Percentiles rank a stretch among this genome's conserved stretches.
phyloP scores from a whole-genome alignment of 2,888 invertebrate genomes.

The Lomographa bimaculata region DNA sequence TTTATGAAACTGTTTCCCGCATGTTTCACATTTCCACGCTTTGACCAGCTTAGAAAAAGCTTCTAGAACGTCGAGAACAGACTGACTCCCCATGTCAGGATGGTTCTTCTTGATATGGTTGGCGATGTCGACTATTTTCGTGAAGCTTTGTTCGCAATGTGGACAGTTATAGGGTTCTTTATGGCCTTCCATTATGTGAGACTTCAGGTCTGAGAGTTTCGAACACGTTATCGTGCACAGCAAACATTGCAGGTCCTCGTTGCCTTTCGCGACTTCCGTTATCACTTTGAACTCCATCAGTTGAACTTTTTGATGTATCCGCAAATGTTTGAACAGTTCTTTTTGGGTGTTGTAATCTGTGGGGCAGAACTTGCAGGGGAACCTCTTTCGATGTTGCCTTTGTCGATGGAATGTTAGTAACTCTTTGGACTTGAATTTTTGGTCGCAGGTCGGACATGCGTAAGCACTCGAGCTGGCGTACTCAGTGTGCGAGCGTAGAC shows the following conservation, averaged over 20 bases:
- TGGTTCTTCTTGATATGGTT: slow-evolving; percentile 68
- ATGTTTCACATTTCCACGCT: slow-evolving; percentile 79
- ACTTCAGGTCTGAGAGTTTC: slow-evolving; percentile 65
- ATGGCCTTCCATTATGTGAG: slow-evolving; percentile 72
- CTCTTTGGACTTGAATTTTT: slow-evolving; percentile 62
- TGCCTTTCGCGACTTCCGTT: slow-evolving; percentile 67
- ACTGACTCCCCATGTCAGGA: slow-evolving; percentile 65
- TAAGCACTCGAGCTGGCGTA: slow-evolving; percentile 46
- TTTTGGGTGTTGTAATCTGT: slow-evolving; percentile 72
- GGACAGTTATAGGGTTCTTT: slow-evolving; percentile 66
- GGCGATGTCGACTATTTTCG: slow-evolving; percentile 68
- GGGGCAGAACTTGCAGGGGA: slow-evolving; percentile 75
- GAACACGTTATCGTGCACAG: slow-evolving; percentile 63
- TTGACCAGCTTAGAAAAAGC: slow-evolving; percentile 69
- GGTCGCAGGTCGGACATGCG: slow-evolving; percentile 61
- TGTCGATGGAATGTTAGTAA: slow-evolving; percentile 62
- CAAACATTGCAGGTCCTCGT: slow-evolving; percentile 68
- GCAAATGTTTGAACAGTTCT: slow-evolving; percentile 70
- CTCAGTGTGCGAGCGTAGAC: slow-evolving; percentile 63
- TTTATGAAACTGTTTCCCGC: slow-evolving; percentile 68
- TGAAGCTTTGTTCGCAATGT: slow-evolving; percentile 58
- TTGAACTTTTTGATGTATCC: slow-evolving; percentile 72
- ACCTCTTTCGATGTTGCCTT: slow-evolving; percentile 63
- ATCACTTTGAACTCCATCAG: slow-evolving; percentile 76
- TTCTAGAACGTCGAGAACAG: slow-evolving; percentile 68